Evolutionary conservation across 2,888 invertebrate genomes (phyloP).

Genomic region (Gastracanthus pulcherrimus): DNA sequence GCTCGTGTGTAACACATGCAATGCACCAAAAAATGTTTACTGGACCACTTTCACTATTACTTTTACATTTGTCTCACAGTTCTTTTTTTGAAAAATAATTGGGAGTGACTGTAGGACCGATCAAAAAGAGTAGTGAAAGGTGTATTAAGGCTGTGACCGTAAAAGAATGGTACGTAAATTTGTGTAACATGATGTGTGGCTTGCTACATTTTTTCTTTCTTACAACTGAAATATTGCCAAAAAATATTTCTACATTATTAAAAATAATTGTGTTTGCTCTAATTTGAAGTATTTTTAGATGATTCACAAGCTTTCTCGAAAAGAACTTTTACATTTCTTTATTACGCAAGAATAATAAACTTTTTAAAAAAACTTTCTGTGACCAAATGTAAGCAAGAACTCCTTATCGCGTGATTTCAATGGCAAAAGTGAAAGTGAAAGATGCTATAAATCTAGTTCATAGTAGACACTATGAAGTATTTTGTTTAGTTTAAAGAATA

Average conservation of each 20-base stretch:
- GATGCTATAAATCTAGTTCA: no score
- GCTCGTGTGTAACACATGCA: background rate
- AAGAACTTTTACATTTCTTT: background rate
- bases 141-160: background rate
- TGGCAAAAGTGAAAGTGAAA: no score
- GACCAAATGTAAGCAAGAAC: background rate
- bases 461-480: no score
- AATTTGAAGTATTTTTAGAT: no score
- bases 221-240: no score
- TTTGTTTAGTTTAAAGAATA: no score
- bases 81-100: background rate
- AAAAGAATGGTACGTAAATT: constrained; percentile 9
- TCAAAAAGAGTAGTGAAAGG: constrained; percentile 47
- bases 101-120: background rate
- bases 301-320: no score
- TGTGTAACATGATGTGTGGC: background rate
- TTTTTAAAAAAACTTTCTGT: no score
- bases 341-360: background rate
- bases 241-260: no score
- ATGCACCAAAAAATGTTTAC: background rate
- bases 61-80: background rate
- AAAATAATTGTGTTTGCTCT: no score
- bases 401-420: no score
- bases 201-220: background rate
- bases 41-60: constrained; percentile 6